Conservation (phyloP, 2,797 vertebrate species). For the Clarias fuscus region DNA sequence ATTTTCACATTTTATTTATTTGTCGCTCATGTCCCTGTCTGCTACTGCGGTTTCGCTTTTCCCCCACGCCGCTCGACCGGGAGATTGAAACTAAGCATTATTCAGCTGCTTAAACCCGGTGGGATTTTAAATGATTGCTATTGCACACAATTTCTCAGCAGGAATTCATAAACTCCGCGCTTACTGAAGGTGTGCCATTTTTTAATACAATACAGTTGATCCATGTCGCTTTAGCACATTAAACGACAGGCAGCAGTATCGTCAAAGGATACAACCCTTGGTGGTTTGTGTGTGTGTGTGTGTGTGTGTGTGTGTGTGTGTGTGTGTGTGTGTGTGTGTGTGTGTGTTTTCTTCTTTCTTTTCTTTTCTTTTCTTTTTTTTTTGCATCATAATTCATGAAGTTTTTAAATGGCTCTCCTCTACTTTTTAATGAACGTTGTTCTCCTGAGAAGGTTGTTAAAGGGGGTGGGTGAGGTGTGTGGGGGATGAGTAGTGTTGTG, state of each 20-base stretch:
- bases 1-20: slow-evolving; percentile 64
- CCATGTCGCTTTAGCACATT: slow-evolving; percentile 51
- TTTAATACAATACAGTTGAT: slow-evolving; percentile 58
- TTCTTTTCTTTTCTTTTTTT: not conserved
- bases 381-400: slow-evolving; percentile 53
- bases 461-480: not conserved
- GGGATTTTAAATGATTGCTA: slow-evolving; percentile 61
- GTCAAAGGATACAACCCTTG: slow-evolving; percentile 51
- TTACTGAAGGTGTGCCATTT: slow-evolving; percentile 55
- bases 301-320: no score
- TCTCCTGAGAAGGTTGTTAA: slow-evolving; percentile 31
- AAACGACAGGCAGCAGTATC: slow-evolving; percentile 54
- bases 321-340: no score
- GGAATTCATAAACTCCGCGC: slow-evolving; percentile 58
- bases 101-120: slow-evolving; percentile 60
- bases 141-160: slow-evolving; percentile 55
- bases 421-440: slow-evolving; percentile 50
- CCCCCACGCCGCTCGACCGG: slow-evolving; percentile 31
- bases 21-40: slow-evolving; percentile 50
- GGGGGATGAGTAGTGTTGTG: slow-evolving; percentile 20
- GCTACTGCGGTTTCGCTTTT: slow-evolving; percentile 36
- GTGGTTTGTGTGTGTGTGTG: not conserved
- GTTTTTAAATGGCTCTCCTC: slow-evolving; percentile 49
- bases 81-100: slow-evolving; percentile 60
- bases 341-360: not conserved